phyloP scores from a whole-genome alignment of 2,797 vertebrate genomes.

The Margarornis squamiger region DNA sequence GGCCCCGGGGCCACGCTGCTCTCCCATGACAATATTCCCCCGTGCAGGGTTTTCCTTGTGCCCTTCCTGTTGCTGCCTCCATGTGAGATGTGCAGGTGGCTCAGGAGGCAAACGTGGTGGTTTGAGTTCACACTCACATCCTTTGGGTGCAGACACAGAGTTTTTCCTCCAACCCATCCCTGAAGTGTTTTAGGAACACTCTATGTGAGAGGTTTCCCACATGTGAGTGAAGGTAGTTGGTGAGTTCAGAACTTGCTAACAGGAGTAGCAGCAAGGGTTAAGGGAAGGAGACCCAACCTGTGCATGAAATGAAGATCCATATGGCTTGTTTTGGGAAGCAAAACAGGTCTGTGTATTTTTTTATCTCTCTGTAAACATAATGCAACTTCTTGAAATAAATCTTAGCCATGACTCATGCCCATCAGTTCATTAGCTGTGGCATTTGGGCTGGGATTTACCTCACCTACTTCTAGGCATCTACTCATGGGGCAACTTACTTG shows the following conservation, averaged over 20 bases:
- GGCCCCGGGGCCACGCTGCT: background rate
- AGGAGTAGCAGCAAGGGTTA: background rate
- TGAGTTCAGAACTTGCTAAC: background rate
- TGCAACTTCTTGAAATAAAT: constrained; percentile 25
- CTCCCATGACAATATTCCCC: background rate
- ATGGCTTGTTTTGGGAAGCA: background rate
- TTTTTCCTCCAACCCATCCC: background rate
- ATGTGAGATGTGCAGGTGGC: background rate
- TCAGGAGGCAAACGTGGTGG: background rate
- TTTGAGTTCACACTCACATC: background rate
- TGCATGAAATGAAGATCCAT: background rate
- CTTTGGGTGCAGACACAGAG: background rate
- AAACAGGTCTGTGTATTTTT: background rate
- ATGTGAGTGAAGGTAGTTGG: background rate
- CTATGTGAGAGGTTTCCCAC: background rate
- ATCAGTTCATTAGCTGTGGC: background rate
- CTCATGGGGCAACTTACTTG: background rate
- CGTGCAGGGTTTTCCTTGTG: fast-evolving
- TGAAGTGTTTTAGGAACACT: background rate
- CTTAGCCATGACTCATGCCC: background rate
- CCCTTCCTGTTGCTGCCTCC: background rate
- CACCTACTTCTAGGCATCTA: background rate
- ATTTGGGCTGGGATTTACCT: constrained; percentile 49
- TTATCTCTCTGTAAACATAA: background rate
- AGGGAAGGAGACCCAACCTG: background rate